Evolutionary conservation across 2,113 vertebrate species (phyloP), one percentile per base, ranked within the genome.

Genomic region (Anseranas semipalmata): DNA sequence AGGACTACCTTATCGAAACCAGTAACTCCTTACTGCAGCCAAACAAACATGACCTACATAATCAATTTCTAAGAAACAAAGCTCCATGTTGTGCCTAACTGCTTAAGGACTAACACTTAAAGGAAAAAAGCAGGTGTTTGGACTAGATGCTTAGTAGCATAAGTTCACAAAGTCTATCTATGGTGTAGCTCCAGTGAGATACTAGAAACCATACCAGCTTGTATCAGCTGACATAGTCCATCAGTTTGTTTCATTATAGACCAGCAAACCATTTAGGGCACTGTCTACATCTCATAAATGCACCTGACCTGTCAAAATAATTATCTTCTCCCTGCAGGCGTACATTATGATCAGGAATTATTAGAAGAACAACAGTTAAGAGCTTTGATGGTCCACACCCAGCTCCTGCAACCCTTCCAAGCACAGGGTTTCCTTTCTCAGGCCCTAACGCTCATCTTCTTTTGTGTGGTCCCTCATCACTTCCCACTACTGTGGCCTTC

Each of bases 331-430:
- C 50, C 32, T 74, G 55, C 24, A 52, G 13, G 35, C 1, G 3
- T 45, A 18, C 6, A 20, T 60, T 55, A 30, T 50, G 32, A 30
- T 65, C 63, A 80, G 20, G 10, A 89, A 28, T 32, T 50, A 52
- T 32, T 67, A 41, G 39, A 75, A 52, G 17, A 93, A 28, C 24
- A 59, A 12, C 18, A 30, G 24, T 50, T 59, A 32, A 48, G 46
- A 45, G 27, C 7, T 77, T 43, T 81, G 41, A 12, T 55, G 2
- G 67, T 50, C 43, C 46, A 19, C 18, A 13, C 0, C 0, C 10
- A 32, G 37, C 32, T 82, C 35, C 30, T 35, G 45, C 21, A 85
- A 10, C 10, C 15, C 13, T 79, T 16, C 19, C 4, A 85, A 66
- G 28, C 7, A 9, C n/a, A 76, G 13, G 25, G 13, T 24, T 89